Evolutionary conservation across 2,888 invertebrate genomes (phyloP).

Genomic region (Drosophila gaucha): DNA sequence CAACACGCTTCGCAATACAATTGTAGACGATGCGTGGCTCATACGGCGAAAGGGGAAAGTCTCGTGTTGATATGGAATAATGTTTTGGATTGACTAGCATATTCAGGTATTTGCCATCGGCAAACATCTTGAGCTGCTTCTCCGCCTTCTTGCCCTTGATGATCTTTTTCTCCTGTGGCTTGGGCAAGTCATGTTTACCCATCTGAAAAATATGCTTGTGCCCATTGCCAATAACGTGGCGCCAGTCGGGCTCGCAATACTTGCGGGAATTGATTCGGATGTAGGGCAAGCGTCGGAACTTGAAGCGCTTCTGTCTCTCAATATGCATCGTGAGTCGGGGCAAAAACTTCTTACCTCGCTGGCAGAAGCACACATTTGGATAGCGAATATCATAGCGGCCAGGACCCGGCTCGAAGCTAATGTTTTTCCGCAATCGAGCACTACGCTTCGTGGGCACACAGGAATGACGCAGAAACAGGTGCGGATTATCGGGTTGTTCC

Average conservation of each 20-base stretch:
- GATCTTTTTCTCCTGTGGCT: slow-evolving; percentile 13
- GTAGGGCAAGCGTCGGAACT: slow-evolving; percentile 74
- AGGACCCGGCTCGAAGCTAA: slow-evolving; percentile 73
- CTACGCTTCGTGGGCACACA: slow-evolving; percentile 64
- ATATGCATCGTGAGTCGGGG: slow-evolving; percentile 66
- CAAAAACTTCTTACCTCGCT: slow-evolving; percentile 39
- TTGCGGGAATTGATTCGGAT: slow-evolving; percentile 41
- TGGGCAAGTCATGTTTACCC: slow-evolving; percentile 43
- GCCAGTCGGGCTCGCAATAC: slow-evolving; percentile 67
- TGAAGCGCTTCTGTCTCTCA: slow-evolving; percentile 73
- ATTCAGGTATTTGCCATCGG: slow-evolving; percentile 75
- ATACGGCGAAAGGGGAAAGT: slow-evolving; percentile 36
- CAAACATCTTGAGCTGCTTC: slow-evolving; percentile 59
- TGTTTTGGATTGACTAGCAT: slow-evolving; percentile 74
- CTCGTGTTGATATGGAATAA: slow-evolving; percentile 42
- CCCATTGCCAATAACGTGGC: slow-evolving; percentile 76
- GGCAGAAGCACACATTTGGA: slow-evolving; percentile 61
- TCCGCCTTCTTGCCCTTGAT: slow-evolving; percentile 53
- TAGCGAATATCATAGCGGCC: slow-evolving; percentile 78
- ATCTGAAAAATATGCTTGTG: slow-evolving; percentile 66
- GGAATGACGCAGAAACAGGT: slow-evolving; percentile 59
- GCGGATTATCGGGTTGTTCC: slow-evolving; percentile 36
- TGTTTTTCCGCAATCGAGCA: slow-evolving; percentile 28
- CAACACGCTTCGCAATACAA: slow-evolving; percentile 68
- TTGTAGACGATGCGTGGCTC: slow-evolving; percentile 65